Evolutionary conservation across 2,888 invertebrate species (phyloP).

Genomic region (Helobdella robusta): DNA sequence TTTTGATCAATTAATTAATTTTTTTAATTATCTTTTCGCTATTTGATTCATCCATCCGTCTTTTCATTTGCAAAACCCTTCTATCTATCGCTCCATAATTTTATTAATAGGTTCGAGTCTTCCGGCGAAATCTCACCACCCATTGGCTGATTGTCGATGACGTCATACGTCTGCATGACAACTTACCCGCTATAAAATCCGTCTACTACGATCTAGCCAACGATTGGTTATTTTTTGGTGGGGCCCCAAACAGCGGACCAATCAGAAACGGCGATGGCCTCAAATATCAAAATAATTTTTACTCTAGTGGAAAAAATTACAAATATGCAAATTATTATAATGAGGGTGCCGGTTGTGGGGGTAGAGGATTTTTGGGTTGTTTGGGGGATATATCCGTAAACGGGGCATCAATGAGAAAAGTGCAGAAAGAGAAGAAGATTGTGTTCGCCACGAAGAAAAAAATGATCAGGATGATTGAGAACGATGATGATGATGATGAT

Average conservation of each 20-base stretch:
- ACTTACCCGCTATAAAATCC: constrained; percentile 39
- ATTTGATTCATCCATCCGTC: too few species aligned
- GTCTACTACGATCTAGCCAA: constrained; percentile 72
- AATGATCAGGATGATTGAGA: too few species aligned
- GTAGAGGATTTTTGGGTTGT: constrained; percentile 77
- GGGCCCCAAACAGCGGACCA: constrained; percentile 56
- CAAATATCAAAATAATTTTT: neutral
- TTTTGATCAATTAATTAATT: too few species aligned
- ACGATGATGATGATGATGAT: too few species aligned
- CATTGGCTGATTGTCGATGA: constrained; percentile 85
- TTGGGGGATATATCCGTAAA: constrained; percentile 81
- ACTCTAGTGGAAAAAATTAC: neutral
- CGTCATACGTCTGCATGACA: constrained; percentile 38
- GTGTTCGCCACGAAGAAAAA: constrained; percentile 14
- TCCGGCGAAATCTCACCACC: constrained; percentile 72
- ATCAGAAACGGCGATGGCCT: neutral
- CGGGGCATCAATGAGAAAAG: constrained; percentile 56
- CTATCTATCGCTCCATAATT: neutral
- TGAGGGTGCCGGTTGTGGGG: too few species aligned
- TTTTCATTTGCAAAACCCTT: too few species aligned
- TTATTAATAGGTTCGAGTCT: constrained; percentile 9
- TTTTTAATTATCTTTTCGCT: too few species aligned
- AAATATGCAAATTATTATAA: neutral
- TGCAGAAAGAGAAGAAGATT: constrained; percentile 29
- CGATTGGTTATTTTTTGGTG: constrained; percentile 67